Evolutionary conservation across 2,888 invertebrate genomes (phyloP).

Genomic region (Alitta virens): DNA sequence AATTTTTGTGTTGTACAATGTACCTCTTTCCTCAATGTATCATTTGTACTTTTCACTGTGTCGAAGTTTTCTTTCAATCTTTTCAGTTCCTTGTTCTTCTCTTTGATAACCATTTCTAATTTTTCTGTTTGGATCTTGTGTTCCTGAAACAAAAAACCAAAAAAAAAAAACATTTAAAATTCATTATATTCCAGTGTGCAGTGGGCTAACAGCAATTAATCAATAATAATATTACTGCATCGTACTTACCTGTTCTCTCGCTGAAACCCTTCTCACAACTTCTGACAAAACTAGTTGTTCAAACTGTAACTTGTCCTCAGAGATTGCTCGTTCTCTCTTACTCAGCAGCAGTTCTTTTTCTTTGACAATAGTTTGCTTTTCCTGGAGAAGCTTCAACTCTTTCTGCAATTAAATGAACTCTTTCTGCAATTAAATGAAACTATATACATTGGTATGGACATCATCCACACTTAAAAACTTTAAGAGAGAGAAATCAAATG

Average conservation of each 20-base stretch:
- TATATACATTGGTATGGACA: no score
- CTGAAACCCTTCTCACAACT: slow-evolving; percentile 6
- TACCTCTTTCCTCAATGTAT: slow-evolving; percentile 48
- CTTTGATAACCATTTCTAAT: slow-evolving; percentile 14
- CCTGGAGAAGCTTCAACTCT: slow-evolving; percentile 24
- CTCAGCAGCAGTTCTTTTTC: slow-evolving; percentile 12
- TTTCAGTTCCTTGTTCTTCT: slow-evolving; percentile 21
- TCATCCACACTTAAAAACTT: no score
- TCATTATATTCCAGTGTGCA: no score
- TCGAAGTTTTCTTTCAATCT: slow-evolving; percentile 46
- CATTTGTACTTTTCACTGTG: slow-evolving; percentile 49
- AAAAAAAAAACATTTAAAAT: background rate
- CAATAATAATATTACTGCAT: background rate
- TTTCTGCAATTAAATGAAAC: background rate
- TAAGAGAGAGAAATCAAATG: no score
- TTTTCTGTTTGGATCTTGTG: slow-evolving; percentile 15
- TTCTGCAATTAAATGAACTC: slow-evolving; percentile 10
- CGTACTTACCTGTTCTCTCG: slow-evolving; percentile 21
- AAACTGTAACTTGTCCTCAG: slow-evolving; percentile 1
- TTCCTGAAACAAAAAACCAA: slow-evolving; percentile 7
- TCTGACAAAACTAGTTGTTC: slow-evolving; percentile 13
- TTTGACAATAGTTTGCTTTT: slow-evolving; percentile 12
- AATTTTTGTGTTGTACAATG: no score
- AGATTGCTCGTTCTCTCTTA: slow-evolving; percentile 3
- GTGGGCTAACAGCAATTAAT: background rate